Evolutionary conservation across 2,113 vertebrate genomes (phyloP), one percentile per base, ranked within the genome.

Genomic region (Micronycteris hirsuta): DNA sequence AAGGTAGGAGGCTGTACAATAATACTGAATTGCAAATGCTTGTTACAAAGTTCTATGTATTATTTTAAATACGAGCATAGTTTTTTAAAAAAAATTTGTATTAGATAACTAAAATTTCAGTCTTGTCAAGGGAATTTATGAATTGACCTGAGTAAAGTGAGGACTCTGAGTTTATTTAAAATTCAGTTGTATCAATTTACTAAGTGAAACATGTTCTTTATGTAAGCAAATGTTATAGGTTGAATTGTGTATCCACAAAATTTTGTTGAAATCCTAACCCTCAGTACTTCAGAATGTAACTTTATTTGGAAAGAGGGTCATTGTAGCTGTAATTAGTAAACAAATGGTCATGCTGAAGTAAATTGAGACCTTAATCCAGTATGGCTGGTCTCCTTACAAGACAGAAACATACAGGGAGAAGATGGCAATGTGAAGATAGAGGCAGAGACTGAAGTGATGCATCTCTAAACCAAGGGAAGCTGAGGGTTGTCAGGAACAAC

Each of bases 61-160:
- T 97, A 71, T 82, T 92, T 90, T 73, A 95, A 82, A 85, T 93
- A 73, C 71, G 71, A 93, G 13, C 19, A 73, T 43, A 31, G 7
- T 36, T 89, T 91, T 67, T 68, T 81, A 63, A 81, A 61, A 31
- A 31, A 61, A 61, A 89, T 24, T 14, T 74, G 47, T 83, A 22
- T 77, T 93, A 43, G 22, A 83, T 47, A 77, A 12, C 38, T 67
- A 33, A 71, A 45, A 33, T 71, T 89, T 65, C 28, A 89, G 16
- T 89, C 19, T 73, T 67, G 6, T 85, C 81, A 70, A 94, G 38
- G 54, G 49, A 86, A 77, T 28, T 43, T 31, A 91, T 68, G 36
- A 86, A 65, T 45, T 84, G 63, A 52, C 13, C 15, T 94, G 49
- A 89, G 19, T 47, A 84, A 83, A 87, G 31, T 6, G 38, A 81